phyloP scores from a whole-genome alignment of 1,140 invertebrate species.

The Tetragonula clypearis region DNA sequence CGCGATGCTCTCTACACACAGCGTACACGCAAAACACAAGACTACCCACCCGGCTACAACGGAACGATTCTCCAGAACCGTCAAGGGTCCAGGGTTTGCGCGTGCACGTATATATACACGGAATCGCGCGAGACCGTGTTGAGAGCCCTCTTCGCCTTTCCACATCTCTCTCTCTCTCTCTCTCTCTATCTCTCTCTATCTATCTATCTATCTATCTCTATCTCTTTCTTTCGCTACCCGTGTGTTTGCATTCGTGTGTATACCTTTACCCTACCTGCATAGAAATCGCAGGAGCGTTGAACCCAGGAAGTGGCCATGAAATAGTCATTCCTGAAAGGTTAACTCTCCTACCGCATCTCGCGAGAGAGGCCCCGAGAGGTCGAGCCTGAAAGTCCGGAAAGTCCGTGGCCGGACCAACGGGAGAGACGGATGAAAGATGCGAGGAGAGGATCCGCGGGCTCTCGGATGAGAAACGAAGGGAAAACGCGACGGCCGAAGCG shows the following conservation, averaged over 20 bases:
- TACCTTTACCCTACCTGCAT: conserved; percentile 70
- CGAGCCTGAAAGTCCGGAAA: conserved; percentile 69
- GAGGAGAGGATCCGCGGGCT: conserved; percentile 39
- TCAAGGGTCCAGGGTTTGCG: conserved; percentile 60
- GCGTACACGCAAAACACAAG: conserved; percentile 64
- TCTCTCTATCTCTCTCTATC: background rate
- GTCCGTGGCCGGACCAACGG: conserved; percentile 57
- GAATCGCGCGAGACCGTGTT: conserved; percentile 20
- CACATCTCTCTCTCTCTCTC: background rate
- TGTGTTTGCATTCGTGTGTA: conserved; percentile 33
- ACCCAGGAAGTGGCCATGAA: conserved; percentile 80
- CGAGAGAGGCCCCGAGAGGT: conserved; percentile 60
- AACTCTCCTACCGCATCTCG: conserved; percentile 74
- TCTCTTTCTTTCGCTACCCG: background rate
- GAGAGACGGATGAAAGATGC: conserved; percentile 59
- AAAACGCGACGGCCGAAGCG: background rate
- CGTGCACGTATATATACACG: conserved; percentile 36
- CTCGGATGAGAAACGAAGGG: conserved; percentile 27
- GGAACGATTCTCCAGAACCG: conserved; percentile 60
- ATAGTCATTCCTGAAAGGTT: conserved; percentile 79
- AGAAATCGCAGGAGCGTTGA: conserved; percentile 78
- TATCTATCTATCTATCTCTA: background rate
- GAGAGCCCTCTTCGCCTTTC: background rate
- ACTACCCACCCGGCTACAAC: conserved; percentile 52
- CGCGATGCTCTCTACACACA: conserved; percentile 51